phyloP scores from a whole-genome alignment of 2,888 invertebrate species.

The Microchrysa polita region DNA sequence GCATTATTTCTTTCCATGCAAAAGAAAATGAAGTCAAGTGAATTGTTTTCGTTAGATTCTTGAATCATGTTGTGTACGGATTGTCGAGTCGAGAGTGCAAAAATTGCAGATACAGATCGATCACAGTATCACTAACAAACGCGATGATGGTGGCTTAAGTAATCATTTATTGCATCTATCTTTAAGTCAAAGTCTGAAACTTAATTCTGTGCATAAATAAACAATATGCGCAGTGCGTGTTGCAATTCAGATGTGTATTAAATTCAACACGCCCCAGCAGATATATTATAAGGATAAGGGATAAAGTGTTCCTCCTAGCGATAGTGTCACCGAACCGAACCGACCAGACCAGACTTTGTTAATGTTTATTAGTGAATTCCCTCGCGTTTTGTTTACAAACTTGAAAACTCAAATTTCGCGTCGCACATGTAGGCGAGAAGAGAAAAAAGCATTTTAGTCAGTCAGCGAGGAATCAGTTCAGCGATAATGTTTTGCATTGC shows the following conservation, averaged over 20 bases:
- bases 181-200: too few species aligned
- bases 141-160: too few species aligned
- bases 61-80: too few species aligned
- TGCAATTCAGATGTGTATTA: not conserved
- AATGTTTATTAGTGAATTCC: not conserved
- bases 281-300: conserved; percentile 3
- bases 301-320: conserved; percentile 3
- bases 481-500: too few species aligned
- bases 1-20: not conserved
- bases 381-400: not conserved
- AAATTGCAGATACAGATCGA: too few species aligned
- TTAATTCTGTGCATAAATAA: too few species aligned
- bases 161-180: too few species aligned
- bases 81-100: too few species aligned
- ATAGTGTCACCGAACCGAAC: conserved; percentile 20
- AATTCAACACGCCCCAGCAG: not conserved
- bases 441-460: too few species aligned
- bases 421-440: not conserved
- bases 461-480: too few species aligned
- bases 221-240: not conserved
- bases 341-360: too few species aligned
- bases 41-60: not conserved
- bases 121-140: too few species aligned
- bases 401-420: not conserved
- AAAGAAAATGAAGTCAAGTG: not conserved